Evolutionary conservation across 2,888 invertebrate species (phyloP), one percentile per base, ranked within the genome.

Genomic region (Ormyrus nitidulus): DNA sequence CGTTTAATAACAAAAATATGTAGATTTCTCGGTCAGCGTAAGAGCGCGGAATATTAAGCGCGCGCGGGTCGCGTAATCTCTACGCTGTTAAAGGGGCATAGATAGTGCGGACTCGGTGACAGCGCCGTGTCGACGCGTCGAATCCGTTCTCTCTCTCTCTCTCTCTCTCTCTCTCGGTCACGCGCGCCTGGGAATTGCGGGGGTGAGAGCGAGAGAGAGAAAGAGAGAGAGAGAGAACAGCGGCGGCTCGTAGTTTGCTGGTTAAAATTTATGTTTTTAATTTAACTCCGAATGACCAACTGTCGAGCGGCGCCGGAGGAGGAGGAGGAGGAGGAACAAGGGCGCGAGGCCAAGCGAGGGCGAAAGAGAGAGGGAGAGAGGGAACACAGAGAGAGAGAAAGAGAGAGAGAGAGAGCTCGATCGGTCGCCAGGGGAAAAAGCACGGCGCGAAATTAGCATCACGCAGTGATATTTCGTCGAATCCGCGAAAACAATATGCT

Each of bases 401-500:
- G 48, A 69, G 54, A 46, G 64, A 65, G 48, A 69, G 54, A 46
- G 64, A 11, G 46, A 48, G 64, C 9, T 5, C 54, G 78, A 68
- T 53, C 48, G 75, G 56, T 59, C 53, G 73, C n/a, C 71, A 48
- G 34, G 79, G 81, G 84, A 86, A 86, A 87, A 86, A 86, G 84
- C 85, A 84, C 85, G 83, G 82, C 83, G 84, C 84, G 86, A 85
- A 87, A 88, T 88, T 88, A 88, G 88, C 86, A 88, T 88, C 85
- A 85, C 85, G 83, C 85, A 86, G 86, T 85, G 86, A 89, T 89
- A 88, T 87, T 89, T 89, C 87, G 88, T 88, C 86, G 86, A 87
- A 88, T 88, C 86, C 86, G 87, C 85, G 87, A 88, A 89, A 89
- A 89, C 89, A 90, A 90, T 90, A 90, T 89, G 89, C 88, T 90